phyloP scores from a whole-genome alignment of 92 coral and sea anemone genomes.

The Desmophyllum pertusum region DNA sequence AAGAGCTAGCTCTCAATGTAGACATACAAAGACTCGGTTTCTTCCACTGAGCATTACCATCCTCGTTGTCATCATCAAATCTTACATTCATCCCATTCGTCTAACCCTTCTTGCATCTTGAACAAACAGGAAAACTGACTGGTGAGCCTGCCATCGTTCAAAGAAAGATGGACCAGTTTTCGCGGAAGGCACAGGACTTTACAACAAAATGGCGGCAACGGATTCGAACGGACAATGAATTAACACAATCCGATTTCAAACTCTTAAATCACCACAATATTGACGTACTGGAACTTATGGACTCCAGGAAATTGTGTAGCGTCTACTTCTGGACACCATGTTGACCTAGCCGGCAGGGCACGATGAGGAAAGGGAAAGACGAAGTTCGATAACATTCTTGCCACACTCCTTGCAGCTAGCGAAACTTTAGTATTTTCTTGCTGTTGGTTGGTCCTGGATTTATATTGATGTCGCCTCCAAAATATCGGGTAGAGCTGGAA shows the following conservation, averaged over 20 bases:
- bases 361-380: no score
- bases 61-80: constrained; percentile 8
- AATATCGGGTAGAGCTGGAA: no score
- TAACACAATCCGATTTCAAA: no score
- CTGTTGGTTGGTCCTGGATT: no score
- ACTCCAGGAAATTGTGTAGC: constrained; percentile 16
- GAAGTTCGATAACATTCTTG: no score
- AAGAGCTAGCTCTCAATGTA: constrained; percentile 32
- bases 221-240: no score
- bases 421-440: no score
- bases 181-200: no score
- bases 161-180: no score
- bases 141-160: constrained; percentile 21
- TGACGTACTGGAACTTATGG: constrained; percentile 6
- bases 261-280: background rate
- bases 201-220: constrained; percentile 35
- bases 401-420: no score
- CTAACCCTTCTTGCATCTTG: constrained; percentile 32
- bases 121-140: constrained; percentile 30
- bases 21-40: constrained; percentile 34
- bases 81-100: constrained; percentile 26
- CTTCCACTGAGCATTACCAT: constrained; percentile 28
- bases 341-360: constrained; percentile 21
- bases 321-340: constrained; percentile 31
- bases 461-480: no score